Percentiles rank a stretch among this genome's conserved stretches.
Conservation (phyloP, 2,888 invertebrate species). For the Thereva unica region DNA sequence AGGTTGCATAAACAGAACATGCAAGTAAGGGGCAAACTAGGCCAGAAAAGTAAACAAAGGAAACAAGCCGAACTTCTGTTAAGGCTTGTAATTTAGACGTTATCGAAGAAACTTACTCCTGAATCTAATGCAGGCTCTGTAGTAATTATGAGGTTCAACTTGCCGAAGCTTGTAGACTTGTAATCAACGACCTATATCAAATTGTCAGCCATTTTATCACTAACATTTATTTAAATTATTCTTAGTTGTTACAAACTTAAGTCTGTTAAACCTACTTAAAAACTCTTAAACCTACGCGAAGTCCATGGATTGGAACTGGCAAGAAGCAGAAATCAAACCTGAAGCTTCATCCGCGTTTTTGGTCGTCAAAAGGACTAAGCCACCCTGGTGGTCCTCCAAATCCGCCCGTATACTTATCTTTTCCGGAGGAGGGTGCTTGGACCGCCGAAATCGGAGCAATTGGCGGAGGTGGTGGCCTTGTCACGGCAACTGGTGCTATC, state of each 20-base stretch:
- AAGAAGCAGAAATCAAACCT: not conserved
- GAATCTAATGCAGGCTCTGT: too few species aligned
- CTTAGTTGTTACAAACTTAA: not conserved
- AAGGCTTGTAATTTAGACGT: too few species aligned
- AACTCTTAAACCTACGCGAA: slow-evolving; percentile 9
- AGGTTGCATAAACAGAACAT: too few species aligned
- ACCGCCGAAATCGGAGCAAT: not conserved
- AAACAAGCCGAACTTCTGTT: too few species aligned
- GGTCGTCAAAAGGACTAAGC: slow-evolving; percentile 54
- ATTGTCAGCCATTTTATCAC: too few species aligned
- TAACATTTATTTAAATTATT: too few species aligned
- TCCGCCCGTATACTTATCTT: slow-evolving; percentile 48
- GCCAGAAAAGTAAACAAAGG: too few species aligned
- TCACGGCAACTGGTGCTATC: not conserved
- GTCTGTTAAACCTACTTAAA: not conserved
- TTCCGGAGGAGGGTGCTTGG: not conserved
- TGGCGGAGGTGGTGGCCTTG: not conserved
- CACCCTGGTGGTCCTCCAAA: slow-evolving; percentile 57
- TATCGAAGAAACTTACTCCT: too few species aligned
- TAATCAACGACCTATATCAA: too few species aligned
- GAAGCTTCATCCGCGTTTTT: slow-evolving; percentile 14
- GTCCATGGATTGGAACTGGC: slow-evolving; percentile 1
- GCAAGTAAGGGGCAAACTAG: too few species aligned
- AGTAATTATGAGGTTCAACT: too few species aligned
- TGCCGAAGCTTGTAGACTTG: too few species aligned